Evolutionary conservation across 2,888 invertebrate species (phyloP).

Genomic region (Sepioteuthis lessoniana): DNA sequence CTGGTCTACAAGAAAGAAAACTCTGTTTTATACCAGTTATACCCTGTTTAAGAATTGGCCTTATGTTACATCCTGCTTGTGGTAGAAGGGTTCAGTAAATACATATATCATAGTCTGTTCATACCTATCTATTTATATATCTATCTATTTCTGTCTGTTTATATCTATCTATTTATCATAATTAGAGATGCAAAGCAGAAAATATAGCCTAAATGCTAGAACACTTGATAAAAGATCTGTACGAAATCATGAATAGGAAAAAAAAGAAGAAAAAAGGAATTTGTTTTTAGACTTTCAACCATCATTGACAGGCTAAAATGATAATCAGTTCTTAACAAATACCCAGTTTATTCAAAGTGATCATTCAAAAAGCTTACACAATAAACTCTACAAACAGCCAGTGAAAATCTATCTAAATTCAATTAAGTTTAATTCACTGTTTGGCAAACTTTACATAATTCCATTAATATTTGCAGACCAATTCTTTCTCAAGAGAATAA

Average conservation of each 20-base stretch:
- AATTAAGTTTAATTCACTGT: not conserved
- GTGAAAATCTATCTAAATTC: not conserved
- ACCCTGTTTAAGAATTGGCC: too few relatives aligned
- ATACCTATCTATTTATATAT: too few relatives aligned
- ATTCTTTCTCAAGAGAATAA: not conserved
- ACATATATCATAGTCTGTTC: too few relatives aligned
- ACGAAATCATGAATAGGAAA: not conserved
- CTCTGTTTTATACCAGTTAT: too few relatives aligned
- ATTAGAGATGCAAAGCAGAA: not conserved
- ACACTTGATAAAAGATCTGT: not conserved
- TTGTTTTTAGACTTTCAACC: not conserved
- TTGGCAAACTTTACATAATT: not conserved
- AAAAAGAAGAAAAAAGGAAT: not conserved
- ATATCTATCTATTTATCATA: too few relatives aligned
- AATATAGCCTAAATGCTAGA: not conserved
- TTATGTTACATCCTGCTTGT: too few relatives aligned
- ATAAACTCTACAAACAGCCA: not conserved
- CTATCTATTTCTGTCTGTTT: too few relatives aligned
- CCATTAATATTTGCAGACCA: not conserved
- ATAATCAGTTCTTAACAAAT: not conserved
- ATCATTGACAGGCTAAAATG: not conserved
- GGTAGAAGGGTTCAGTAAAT: too few relatives aligned
- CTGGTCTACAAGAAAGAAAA: too few relatives aligned
- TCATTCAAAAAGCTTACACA: not conserved
- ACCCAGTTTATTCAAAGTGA: not conserved